These are phyloP conservation scores for Macrosiphum euphorbiae DNA, from an alignment of 2,888 invertebrate genomes.

Conservation along the genomic window DNA sequence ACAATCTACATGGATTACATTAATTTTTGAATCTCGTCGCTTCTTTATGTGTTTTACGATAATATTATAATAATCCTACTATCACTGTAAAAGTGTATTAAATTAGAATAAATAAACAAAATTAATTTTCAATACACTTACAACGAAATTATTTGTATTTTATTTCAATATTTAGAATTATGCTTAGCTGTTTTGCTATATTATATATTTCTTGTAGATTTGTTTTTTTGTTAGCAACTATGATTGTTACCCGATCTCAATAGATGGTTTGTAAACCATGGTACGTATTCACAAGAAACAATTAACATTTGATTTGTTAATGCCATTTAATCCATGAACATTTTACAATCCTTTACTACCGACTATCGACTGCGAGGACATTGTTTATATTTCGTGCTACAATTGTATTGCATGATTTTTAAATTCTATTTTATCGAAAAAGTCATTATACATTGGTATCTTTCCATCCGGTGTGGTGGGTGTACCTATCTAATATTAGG, in stretches of 20 bases:
- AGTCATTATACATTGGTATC: background rate
- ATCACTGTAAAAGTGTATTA: background rate
- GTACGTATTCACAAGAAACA: background rate
- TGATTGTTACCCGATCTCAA: background rate
- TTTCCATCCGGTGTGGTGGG: background rate
- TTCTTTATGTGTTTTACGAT: background rate
- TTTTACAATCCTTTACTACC: background rate
- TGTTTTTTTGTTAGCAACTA: background rate
- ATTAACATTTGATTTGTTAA: background rate
- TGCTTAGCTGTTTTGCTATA: background rate
- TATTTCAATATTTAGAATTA: background rate
- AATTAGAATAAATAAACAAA: background rate
- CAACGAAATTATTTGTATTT: background rate
- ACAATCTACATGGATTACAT: too few relatives aligned
- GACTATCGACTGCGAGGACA: background rate
- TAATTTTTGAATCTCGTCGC: background rate
- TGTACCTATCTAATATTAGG: background rate
- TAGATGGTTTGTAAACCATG: background rate
- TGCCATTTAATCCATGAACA: background rate
- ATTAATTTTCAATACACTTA: background rate
- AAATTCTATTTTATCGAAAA: background rate
- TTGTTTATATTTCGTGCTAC: background rate
- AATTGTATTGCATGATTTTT: background rate
- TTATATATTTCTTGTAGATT: background rate
- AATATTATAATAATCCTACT: background rate